Percentiles rank a stretch among this genome's conserved stretches.
Evolutionary conservation across 2,888 invertebrate species (phyloP).

Genomic region (Drosophila mimetica): DNA sequence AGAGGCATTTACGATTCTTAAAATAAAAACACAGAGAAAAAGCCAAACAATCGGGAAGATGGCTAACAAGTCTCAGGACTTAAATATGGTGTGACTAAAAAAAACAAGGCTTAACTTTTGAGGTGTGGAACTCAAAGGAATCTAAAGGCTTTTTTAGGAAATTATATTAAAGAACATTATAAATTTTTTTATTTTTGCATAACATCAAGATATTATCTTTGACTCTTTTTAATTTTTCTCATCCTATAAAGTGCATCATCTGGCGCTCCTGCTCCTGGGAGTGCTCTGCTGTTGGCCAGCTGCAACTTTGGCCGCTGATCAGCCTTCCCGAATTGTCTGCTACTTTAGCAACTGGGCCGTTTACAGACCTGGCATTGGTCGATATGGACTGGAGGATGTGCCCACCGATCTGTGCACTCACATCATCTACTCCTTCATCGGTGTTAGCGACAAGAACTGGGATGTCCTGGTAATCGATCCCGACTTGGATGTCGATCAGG

Average conservation of each 20-base stretch:
- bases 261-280: slow-evolving; percentile 58
- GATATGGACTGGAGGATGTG: slow-evolving; percentile 93
- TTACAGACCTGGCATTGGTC: slow-evolving; percentile 92
- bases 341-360: slow-evolving; percentile 89
- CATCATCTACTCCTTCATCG: slow-evolving; percentile 94
- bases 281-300: slow-evolving; percentile 41
- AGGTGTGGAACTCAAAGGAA: background rate
- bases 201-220: too few relatives aligned
- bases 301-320: slow-evolving; percentile 55
- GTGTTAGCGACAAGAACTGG: slow-evolving; percentile 91
- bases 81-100: background rate
- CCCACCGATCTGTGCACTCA: slow-evolving; percentile 94
- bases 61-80: background rate
- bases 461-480: slow-evolving; percentile 92
- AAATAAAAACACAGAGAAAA: background rate
- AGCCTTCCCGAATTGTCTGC: slow-evolving; percentile 85
- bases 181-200: background rate
- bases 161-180: background rate
- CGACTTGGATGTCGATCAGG: slow-evolving; percentile 90
- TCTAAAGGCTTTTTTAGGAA: too few relatives aligned
- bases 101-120: background rate
- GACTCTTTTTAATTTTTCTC: too few relatives aligned
- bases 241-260: slow-evolving; percentile 43
- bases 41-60: background rate
- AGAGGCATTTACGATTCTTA: slow-evolving; percentile 12